These are phyloP conservation scores for Trachymyrmex cornetzi DNA, from an alignment of 1,140 invertebrate species.

Conservation along the genomic window DNA sequence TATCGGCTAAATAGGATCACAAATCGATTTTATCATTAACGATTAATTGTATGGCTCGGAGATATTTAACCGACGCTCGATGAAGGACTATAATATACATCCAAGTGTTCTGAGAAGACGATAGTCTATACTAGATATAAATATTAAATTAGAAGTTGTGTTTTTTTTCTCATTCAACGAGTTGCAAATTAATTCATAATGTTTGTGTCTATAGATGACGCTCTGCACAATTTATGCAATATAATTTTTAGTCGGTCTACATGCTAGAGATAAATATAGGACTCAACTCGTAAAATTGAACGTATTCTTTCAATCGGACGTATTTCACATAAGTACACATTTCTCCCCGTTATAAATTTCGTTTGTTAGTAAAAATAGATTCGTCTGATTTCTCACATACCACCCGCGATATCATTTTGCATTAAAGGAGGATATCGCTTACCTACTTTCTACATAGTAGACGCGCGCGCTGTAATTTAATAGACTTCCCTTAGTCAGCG, in stretches of 20 bases:
- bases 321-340: neutral
- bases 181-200: neutral
- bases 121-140: neutral
- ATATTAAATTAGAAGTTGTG: slow-evolving; percentile 15
- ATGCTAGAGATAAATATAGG: neutral
- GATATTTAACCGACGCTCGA: neutral
- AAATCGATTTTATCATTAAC: slow-evolving; percentile 50
- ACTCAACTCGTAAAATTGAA: neutral
- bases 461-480: slow-evolving; percentile 73
- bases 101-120: neutral
- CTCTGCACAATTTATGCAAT: slow-evolving; percentile 3
- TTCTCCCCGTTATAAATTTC: slow-evolving; percentile 3
- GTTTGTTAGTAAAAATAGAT: slow-evolving; percentile 15
- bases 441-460: slow-evolving; percentile 71
- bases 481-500: slow-evolving; percentile 72
- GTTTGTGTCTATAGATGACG: neutral
- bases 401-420: slow-evolving; percentile 59
- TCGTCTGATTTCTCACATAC: neutral
- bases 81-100: slow-evolving; percentile 3
- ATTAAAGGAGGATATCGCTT: slow-evolving; percentile 71
- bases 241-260: neutral
- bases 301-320: neutral
- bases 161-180: neutral
- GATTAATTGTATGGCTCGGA: neutral
- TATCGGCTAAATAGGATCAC: slow-evolving; percentile 7